Base-by-base conservation (phyloP, 2,888 invertebrate species). In the Spisula subtruncata region DNA sequence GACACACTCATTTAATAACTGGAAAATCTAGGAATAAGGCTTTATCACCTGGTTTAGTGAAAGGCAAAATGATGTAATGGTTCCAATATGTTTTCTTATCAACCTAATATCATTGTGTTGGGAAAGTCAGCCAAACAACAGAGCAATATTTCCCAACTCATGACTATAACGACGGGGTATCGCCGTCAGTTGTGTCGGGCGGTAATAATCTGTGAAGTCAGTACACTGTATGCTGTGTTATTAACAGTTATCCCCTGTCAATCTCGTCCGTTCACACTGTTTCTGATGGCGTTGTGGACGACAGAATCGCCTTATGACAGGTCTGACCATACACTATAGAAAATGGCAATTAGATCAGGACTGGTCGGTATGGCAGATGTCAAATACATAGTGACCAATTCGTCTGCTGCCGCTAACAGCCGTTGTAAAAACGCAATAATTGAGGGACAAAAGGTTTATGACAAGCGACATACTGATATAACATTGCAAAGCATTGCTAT, bases 241-340 rank as follows among this genome's bases (percentile, higher is more conserved):
- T 85, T 85, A 85, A 35, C 85, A 79, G 80, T 79, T 85, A 56
- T 54, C 54, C 85, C 2, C 1, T 29, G 80, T 80, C 80, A 80
- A 85, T 85, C 85, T 80, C 32, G 8, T 35, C 14, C 41, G n/a
- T 35, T 85, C 80, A 48, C 51, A 25, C 80, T 80, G 85, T 85
- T 54, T 79, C 29, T 79, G 75, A 85, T 54, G 79, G 85, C 12
- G 29, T 80, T 29, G 32, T 14, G 51, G 85, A 25, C 85, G 80
- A 80, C 80, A 85, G 32, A 80, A 80, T 41, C 85, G 56, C 41
- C 32, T 48, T 46, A 46, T 81, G 75, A 75, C 75, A 75, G 25
- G 75, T 75, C 75, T 66, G 25, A 25, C 75, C 35, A 75, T 75
- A 75, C 18, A 16, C 2, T 75, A 75, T 18, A 16, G 35, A 75